phyloP scores from a whole-genome alignment of 2,888 invertebrate genomes.

The Agrochola circellaris region DNA sequence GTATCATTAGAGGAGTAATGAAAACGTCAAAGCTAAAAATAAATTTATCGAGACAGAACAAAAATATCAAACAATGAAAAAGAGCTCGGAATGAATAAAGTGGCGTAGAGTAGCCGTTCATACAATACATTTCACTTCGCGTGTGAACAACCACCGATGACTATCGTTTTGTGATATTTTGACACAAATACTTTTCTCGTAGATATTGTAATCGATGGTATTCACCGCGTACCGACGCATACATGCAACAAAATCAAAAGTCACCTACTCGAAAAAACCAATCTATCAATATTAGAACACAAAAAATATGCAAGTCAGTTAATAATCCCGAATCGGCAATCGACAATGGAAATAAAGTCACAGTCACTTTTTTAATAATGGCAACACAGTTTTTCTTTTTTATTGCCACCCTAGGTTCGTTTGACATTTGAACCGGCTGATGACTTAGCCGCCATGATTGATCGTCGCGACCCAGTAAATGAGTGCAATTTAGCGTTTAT shows the following conservation, averaged over 20 bases:
- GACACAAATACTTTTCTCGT: constrained; percentile 82
- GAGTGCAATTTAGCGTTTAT: constrained; percentile 90
- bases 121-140: constrained; percentile 83
- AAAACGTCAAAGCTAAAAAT: constrained; percentile 77
- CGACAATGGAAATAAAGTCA: constrained; percentile 91
- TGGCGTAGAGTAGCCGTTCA: constrained; percentile 73
- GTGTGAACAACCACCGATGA: constrained; percentile 83
- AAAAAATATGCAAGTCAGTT: constrained; percentile 91
- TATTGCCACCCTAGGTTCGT: constrained; percentile 90
- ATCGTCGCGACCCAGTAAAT: constrained; percentile 89
- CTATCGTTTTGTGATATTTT: constrained; percentile 85
- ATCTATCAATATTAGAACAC: constrained; percentile 91
- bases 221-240: constrained; percentile 75
- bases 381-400: constrained; percentile 88
- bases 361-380: constrained; percentile 91
- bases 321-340: constrained; percentile 90
- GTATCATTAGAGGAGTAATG: constrained; percentile 70
- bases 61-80: constrained; percentile 75
- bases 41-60: constrained; percentile 72
- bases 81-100: constrained; percentile 75
- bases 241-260: constrained; percentile 85
- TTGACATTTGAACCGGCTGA: constrained; percentile 91
- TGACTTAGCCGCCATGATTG: constrained; percentile 89
- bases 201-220: constrained; percentile 83
- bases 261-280: constrained; percentile 87